These are phyloP conservation scores for Camponotus fellah DNA, from an alignment of 2,888 invertebrate species.

Conservation along the genomic window DNA sequence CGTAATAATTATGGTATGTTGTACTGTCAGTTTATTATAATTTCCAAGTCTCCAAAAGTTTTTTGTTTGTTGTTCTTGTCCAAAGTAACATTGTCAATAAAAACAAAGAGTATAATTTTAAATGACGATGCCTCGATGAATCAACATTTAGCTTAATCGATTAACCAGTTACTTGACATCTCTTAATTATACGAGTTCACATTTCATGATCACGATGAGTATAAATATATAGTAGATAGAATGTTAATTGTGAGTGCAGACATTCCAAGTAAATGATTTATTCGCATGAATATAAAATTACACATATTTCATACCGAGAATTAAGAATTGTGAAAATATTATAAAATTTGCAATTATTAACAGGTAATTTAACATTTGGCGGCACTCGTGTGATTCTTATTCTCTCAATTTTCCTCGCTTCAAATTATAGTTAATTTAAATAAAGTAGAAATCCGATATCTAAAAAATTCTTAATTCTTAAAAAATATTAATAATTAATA, in stretches of 20 bases:
- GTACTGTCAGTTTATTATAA: slow-evolving; percentile 30
- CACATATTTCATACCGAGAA: slow-evolving; percentile 11
- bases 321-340: not conserved
- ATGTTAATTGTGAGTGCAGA: not conserved
- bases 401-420: not conserved
- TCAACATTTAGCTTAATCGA: slow-evolving; percentile 1
- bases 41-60: not conserved
- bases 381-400: not conserved
- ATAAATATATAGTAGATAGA: not conserved
- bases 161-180: slow-evolving; percentile 25
- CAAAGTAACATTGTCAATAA: slow-evolving; percentile 5
- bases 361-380: not conserved
- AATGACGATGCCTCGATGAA: slow-evolving; percentile 16
- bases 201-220: slow-evolving; percentile 27
- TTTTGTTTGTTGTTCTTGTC: not conserved
- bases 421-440: not conserved
- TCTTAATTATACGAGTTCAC: slow-evolving; percentile 38
- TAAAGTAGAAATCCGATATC: not conserved
- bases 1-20: slow-evolving; percentile 21
- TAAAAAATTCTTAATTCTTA: too few relatives aligned
- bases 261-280: not conserved
- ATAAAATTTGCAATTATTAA: slow-evolving; percentile 30
- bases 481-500: not conserved
- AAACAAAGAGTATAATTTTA: slow-evolving; percentile 25
- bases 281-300: slow-evolving; percentile 33